These are phyloP conservation scores for Caenorhabditis virilis DNA, from an alignment of 2,888 invertebrate species.

Conservation along the genomic window DNA sequence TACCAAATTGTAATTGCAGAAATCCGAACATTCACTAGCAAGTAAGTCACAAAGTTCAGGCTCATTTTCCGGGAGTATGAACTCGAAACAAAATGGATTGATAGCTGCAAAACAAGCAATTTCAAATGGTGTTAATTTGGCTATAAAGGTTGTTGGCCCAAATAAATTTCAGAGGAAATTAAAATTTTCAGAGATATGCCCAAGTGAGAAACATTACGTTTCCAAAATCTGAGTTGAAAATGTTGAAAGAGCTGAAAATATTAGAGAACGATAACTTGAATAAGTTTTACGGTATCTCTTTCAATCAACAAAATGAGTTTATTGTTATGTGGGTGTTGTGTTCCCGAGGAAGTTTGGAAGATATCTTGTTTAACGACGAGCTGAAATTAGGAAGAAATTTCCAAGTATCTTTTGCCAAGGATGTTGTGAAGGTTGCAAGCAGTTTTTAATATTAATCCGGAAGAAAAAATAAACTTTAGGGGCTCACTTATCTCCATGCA, in stretches of 20 bases:
- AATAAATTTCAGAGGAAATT: background rate
- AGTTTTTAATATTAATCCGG: too few relatives aligned
- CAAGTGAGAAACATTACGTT: slow-evolving; percentile 64
- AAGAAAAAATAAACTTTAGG: slow-evolving; percentile 32
- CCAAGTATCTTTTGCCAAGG: slow-evolving; percentile 67
- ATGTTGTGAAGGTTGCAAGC: slow-evolving; percentile 59
- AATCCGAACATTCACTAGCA: slow-evolving; percentile 57
- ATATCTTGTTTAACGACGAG: slow-evolving; percentile 67
- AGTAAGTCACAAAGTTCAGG: slow-evolving; percentile 58
- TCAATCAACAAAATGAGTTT: slow-evolving; percentile 68
- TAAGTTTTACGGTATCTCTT: slow-evolving; percentile 67
- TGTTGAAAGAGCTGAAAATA: slow-evolving; percentile 64
- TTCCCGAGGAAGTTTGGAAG: slow-evolving; percentile 64
- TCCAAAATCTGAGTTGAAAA: slow-evolving; percentile 55
- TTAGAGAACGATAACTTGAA: slow-evolving; percentile 66
- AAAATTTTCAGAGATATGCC: slow-evolving; percentile 50
- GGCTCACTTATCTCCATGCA: slow-evolving; percentile 60
- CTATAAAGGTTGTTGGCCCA: slow-evolving; percentile 45
- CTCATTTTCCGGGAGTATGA: slow-evolving; percentile 57
- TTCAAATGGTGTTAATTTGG: slow-evolving; percentile 62
- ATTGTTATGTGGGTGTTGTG: slow-evolving; percentile 66
- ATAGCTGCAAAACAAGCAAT: slow-evolving; percentile 65
- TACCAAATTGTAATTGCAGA: slow-evolving; percentile 26
- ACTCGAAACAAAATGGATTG: slow-evolving; percentile 56
- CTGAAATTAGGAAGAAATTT: slow-evolving; percentile 66